Evolutionary conservation across 2,113 vertebrate genomes (phyloP).

Genomic region (Zingel zingel): DNA sequence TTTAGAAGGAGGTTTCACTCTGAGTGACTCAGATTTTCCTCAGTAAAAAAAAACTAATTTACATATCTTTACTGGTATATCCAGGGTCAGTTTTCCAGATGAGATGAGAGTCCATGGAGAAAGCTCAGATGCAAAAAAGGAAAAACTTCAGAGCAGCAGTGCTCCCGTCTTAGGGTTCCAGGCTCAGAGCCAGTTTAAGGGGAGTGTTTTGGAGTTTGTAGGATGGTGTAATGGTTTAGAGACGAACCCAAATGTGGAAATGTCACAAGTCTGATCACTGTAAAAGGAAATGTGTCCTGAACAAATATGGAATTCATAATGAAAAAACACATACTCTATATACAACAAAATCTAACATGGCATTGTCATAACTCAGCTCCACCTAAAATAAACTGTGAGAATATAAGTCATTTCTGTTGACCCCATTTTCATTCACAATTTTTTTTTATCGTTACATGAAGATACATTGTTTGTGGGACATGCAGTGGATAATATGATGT

Average conservation of each 20-base stretch:
- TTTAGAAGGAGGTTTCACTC: background rate
- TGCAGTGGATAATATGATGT: background rate
- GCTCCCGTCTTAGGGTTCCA: background rate
- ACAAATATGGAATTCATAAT: background rate
- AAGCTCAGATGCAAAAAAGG: too few relatives aligned
- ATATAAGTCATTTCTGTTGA: too few relatives aligned
- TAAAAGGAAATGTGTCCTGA: background rate
- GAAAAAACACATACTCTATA: background rate
- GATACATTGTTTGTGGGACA: background rate
- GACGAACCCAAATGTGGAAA: background rate
- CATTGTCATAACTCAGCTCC: background rate
- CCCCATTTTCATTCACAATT: background rate
- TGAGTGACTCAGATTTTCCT: background rate
- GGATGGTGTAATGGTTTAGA: background rate
- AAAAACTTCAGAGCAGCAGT: background rate
- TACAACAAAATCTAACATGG: background rate
- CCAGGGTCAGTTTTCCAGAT: background rate
- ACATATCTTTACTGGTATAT: background rate
- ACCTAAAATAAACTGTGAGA: background rate
- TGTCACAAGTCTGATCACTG: conserved; percentile 6
- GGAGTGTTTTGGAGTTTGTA: background rate
- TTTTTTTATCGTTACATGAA: background rate
- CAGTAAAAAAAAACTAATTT: background rate
- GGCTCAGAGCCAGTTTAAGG: background rate
- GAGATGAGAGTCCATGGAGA: background rate